Evolutionary conservation across 2,797 vertebrate species (phyloP).

Genomic region (Lepus oiostolus): DNA sequence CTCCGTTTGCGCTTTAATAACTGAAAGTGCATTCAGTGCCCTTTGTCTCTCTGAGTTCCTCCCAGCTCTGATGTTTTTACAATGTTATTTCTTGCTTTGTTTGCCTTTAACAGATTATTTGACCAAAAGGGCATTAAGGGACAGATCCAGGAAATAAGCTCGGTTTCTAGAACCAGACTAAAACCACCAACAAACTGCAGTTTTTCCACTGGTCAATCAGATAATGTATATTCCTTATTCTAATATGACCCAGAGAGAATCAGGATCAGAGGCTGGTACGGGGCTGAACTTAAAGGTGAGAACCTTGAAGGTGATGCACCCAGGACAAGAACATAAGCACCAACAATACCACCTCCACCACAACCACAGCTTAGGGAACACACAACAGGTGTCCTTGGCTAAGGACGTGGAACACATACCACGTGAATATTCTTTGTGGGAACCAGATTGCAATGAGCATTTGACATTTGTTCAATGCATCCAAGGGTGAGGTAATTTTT

Average conservation of each 20-base stretch:
- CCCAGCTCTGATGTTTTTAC: not conserved
- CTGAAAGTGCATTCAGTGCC: not conserved
- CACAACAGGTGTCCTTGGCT: not conserved
- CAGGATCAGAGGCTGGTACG: not conserved
- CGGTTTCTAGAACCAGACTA: not conserved
- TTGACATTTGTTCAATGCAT: not conserved
- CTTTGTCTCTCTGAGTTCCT: not conserved
- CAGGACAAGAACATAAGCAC: not conserved
- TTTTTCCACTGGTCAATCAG: not conserved
- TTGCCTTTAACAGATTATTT: not conserved
- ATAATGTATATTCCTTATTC: not conserved
- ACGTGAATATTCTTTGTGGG: rapidly evolving
- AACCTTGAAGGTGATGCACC: too few species aligned
- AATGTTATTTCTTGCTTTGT: not conserved
- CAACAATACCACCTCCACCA: rapidly evolving
- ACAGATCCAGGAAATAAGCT: not conserved
- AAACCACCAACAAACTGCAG: not conserved
- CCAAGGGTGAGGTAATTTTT: not conserved
- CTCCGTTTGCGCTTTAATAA: not conserved
- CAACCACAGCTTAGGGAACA: not conserved
- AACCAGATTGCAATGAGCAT: not conserved
- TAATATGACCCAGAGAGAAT: not conserved
- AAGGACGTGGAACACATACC: rapidly evolving
- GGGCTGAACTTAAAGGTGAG: not conserved
- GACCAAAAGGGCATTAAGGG: not conserved